These are phyloP conservation scores for Xyrauchen texanus DNA, from an alignment of 2,113 vertebrate species.

Conservation along the genomic window DNA sequence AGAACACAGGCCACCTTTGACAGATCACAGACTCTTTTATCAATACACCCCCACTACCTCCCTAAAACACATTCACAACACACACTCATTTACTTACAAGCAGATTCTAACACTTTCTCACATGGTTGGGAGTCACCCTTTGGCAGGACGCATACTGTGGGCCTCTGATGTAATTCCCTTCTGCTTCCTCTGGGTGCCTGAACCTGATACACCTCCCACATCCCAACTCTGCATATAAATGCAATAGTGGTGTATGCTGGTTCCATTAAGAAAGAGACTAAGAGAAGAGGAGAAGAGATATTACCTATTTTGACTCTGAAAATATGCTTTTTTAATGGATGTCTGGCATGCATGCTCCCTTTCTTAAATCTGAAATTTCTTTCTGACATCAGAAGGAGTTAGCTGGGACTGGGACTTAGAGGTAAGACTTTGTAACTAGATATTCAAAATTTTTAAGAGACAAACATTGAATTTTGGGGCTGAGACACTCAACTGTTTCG, in stretches of 20 bases:
- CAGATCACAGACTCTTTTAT: neutral
- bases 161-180: slow-evolving; percentile 13
- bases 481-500: too few species aligned
- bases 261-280: neutral
- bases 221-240: slow-evolving; percentile 42
- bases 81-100: neutral
- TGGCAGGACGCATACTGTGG: neutral
- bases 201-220: slow-evolving; percentile 38
- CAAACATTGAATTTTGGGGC: too few species aligned
- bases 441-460: too few species aligned
- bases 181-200: slow-evolving; percentile 22
- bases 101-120: neutral
- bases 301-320: neutral
- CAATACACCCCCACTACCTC: neutral
- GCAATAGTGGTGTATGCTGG: slow-evolving; percentile 1
- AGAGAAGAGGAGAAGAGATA: neutral
- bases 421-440: slow-evolving; percentile 23
- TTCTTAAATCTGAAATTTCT: neutral
- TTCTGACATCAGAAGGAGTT: neutral
- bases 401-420: neutral
- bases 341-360: slow-evolving; percentile 5
- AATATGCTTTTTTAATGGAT: neutral
- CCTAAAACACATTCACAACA: slow-evolving; percentile 16
- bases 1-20: neutral
- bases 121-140: neutral